phyloP scores from a whole-genome alignment of 2,888 invertebrate genomes.

The Serripes groenlandicus region DNA sequence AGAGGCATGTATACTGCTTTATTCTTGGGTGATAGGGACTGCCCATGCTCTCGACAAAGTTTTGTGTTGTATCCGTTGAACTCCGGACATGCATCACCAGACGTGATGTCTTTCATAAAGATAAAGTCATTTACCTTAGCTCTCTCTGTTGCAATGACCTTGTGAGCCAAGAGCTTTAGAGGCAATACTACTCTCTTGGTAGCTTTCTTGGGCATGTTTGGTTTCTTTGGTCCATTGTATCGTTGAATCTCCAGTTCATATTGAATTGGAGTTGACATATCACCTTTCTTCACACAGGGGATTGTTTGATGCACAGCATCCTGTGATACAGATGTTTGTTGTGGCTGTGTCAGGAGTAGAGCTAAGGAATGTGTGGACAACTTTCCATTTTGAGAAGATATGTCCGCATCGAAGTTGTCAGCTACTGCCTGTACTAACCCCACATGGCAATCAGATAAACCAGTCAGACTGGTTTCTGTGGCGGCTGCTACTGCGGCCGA shows the following conservation, averaged over 20 bases:
- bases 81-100: slow-evolving; percentile 8
- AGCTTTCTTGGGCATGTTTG: slow-evolving; percentile 22
- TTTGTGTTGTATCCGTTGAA: slow-evolving; percentile 35
- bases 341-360: slow-evolving; percentile 31
- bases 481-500: slow-evolving; percentile 63
- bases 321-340: not conserved
- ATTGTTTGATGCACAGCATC: not conserved
- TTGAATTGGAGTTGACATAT: slow-evolving; percentile 16
- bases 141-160: not conserved
- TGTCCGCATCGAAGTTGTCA: slow-evolving; percentile 48
- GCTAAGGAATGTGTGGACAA: slow-evolving; percentile 44
- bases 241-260: slow-evolving; percentile 24
- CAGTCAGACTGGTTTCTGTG: not conserved
- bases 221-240: slow-evolving; percentile 34
- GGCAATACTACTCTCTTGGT: not conserved
- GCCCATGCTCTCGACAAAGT: slow-evolving; percentile 39
- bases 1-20: slow-evolving; percentile 60
- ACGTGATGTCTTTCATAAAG: slow-evolving; percentile 39
- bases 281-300: not conserved
- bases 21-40: slow-evolving; percentile 33
- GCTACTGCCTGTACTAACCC: slow-evolving; percentile 25
- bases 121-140: slow-evolving; percentile 17
- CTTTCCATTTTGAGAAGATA: slow-evolving; percentile 44
- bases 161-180: not conserved
- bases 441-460: not conserved